Percentiles rank a stretch among this genome's conserved stretches.
These are phyloP conservation scores for Cossypha heuglini DNA, from an alignment of 2,797 vertebrate species.

Conservation along the genomic window DNA sequence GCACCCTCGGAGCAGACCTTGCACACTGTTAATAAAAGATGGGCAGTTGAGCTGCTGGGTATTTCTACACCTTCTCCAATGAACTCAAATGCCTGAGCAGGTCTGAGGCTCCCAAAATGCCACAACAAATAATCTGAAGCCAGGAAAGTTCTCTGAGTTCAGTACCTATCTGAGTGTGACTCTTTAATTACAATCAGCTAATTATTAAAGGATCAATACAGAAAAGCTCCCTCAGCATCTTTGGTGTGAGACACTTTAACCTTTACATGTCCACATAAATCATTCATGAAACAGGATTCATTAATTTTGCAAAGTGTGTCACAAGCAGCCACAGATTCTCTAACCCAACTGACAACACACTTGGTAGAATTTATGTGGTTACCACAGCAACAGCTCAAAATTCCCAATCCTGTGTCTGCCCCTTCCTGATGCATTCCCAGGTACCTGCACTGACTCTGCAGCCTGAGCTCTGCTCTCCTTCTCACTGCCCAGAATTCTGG, in stretches of 20 bases:
- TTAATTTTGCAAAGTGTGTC: constrained; percentile 53
- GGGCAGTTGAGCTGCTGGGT: neutral
- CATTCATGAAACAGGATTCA: constrained; percentile 26
- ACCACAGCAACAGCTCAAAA: constrained; percentile 59
- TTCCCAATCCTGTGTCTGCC: neutral
- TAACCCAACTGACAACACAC: constrained; percentile 26
- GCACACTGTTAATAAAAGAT: neutral
- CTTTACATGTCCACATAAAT: constrained; percentile 36
- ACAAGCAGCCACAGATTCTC: constrained; percentile 32
- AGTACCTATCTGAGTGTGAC: neutral
- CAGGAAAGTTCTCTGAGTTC: neutral
- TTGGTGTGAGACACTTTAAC: neutral
- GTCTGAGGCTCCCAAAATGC: neutral
- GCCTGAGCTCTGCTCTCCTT: neutral
- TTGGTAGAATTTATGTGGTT: constrained; percentile 39
- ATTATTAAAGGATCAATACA: constrained; percentile 29
- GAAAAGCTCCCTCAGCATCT: neutral
- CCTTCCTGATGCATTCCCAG: neutral
- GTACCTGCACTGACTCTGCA: neutral
- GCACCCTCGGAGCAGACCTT: neutral
- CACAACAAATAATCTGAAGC: neutral
- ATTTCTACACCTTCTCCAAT: neutral
- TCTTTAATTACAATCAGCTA: constrained; percentile 35
- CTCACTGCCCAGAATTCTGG: neutral
- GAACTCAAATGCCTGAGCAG: neutral